Percentiles rank a stretch among this genome's conserved stretches.
Conservation (phyloP, 2,797 vertebrate species). For the Acanthornis magna region DNA sequence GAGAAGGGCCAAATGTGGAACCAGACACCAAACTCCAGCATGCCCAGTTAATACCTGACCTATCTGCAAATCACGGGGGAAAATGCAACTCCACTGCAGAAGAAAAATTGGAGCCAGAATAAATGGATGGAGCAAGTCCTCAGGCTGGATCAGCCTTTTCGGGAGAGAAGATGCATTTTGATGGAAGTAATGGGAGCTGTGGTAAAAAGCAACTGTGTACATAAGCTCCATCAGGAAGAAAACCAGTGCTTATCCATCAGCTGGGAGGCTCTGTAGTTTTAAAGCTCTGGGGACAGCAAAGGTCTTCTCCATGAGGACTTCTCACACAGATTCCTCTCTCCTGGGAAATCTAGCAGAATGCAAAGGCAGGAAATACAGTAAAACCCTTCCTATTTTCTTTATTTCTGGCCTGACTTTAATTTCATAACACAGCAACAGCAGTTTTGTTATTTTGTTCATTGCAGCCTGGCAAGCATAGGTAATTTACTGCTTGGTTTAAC, state of each 20-base stretch:
- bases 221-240: not conserved
- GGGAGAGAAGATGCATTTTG: not conserved
- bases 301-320: not conserved
- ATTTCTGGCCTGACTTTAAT: not conserved
- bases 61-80: not conserved
- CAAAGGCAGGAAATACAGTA: not conserved
- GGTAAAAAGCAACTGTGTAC: not conserved
- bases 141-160: not conserved
- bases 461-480: not conserved
- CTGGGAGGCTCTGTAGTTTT: not conserved
- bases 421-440: not conserved
- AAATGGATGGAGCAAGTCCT: not conserved
- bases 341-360: not conserved
- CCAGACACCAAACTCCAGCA: not conserved
- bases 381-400: not conserved
- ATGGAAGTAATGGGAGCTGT: not conserved
- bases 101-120: not conserved
- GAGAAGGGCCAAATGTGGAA: slow-evolving; percentile 20
- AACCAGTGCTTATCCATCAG: not conserved
- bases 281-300: not conserved
- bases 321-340: not conserved
- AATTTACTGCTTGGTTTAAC: slow-evolving; percentile 49
- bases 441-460: not conserved
- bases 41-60: not conserved
- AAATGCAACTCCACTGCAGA: not conserved